Evolutionary conservation across 2,888 invertebrate species (phyloP).

Genomic region (Ectemnius lituratus): DNA sequence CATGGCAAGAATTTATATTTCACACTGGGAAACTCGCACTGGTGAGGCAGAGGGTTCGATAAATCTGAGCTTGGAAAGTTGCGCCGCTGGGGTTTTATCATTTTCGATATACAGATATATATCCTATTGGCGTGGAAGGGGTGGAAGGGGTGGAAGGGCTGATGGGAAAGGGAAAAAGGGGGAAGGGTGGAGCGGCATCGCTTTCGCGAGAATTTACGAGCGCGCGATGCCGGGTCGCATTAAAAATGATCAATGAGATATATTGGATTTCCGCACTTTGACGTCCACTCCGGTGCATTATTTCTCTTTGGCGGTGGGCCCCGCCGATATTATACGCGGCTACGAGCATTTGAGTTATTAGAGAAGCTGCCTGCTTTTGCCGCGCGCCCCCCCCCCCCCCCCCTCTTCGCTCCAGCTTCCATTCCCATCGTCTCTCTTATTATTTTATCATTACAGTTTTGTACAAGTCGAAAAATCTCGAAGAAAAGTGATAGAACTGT

Average conservation of each 20-base stretch:
- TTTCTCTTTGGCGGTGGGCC: not conserved
- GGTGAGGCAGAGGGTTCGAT: not conserved
- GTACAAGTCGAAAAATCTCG: too few relatives aligned
- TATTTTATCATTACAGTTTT: too few relatives aligned
- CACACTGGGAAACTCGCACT: too few relatives aligned
- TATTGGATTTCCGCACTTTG: not conserved
- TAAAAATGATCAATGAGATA: constrained; percentile 4
- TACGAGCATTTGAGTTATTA: not conserved
- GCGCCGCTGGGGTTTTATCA: constrained; percentile 1
- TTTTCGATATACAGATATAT: not conserved
- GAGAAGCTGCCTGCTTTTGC: not conserved
- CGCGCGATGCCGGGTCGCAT: not conserved
- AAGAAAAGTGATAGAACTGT: too few relatives aligned
- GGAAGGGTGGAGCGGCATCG: not conserved
- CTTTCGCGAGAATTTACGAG: constrained; percentile 1
- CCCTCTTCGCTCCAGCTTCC: too few relatives aligned
- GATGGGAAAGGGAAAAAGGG: too few relatives aligned
- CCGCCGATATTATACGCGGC: constrained; percentile 1
- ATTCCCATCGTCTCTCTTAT: too few relatives aligned
- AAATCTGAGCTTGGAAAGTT: constrained; percentile 4
- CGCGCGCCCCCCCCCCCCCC: too few relatives aligned
- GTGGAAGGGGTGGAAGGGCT: too few relatives aligned
- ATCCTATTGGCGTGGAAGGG: not conserved
- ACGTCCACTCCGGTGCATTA: not conserved
- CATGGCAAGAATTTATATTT: too few relatives aligned